These are phyloP conservation scores for Ganaspis brasiliensis DNA, from an alignment of 2,888 invertebrate species.

Conservation along the genomic window DNA sequence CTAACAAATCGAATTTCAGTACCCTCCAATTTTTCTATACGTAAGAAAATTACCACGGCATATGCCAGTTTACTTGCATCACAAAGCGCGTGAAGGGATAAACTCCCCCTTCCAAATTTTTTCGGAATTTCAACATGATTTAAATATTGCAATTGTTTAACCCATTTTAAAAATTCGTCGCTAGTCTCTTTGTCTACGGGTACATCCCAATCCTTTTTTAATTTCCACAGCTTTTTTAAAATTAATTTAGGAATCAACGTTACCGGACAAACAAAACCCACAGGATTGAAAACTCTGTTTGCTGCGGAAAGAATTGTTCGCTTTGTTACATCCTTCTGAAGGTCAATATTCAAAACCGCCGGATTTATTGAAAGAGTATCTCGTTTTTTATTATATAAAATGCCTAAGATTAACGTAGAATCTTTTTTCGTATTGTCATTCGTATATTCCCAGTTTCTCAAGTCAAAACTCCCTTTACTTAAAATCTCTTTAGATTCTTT, in stretches of 20 bases:
- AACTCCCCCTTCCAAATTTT: slow-evolving; percentile 29
- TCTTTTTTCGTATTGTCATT: slow-evolving; percentile 39
- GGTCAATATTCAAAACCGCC: neutral
- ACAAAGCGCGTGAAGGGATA: slow-evolving; percentile 66
- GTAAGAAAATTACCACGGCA: slow-evolving; percentile 57
- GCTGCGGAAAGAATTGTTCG: slow-evolving; percentile 38
- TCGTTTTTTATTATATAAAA: slow-evolving; percentile 45
- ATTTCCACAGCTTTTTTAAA: neutral
- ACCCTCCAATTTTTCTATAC: slow-evolving; percentile 43
- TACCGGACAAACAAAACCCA: slow-evolving; percentile 44
- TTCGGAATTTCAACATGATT: neutral
- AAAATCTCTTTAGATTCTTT: slow-evolving; percentile 49
- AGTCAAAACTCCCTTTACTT: slow-evolving; percentile 52
- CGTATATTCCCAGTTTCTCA: slow-evolving; percentile 56
- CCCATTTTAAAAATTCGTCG: slow-evolving; percentile 23
- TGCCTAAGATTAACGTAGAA: slow-evolving; percentile 48
- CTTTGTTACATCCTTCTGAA: slow-evolving; percentile 10
- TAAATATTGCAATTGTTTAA: neutral
- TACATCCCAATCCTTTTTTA: slow-evolving; percentile 23
- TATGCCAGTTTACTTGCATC: slow-evolving; percentile 68
- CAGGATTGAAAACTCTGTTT: slow-evolving; percentile 43
- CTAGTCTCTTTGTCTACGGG: neutral
- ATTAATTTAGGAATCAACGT: slow-evolving; percentile 40
- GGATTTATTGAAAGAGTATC: slow-evolving; percentile 55
- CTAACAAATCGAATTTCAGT: slow-evolving; percentile 56